A percentile compares a stretch with the other conserved stretches of the same genome.
Evolutionary conservation across 1,140 invertebrate genomes (phyloP).

Genomic region (Apis laboriosa): DNA sequence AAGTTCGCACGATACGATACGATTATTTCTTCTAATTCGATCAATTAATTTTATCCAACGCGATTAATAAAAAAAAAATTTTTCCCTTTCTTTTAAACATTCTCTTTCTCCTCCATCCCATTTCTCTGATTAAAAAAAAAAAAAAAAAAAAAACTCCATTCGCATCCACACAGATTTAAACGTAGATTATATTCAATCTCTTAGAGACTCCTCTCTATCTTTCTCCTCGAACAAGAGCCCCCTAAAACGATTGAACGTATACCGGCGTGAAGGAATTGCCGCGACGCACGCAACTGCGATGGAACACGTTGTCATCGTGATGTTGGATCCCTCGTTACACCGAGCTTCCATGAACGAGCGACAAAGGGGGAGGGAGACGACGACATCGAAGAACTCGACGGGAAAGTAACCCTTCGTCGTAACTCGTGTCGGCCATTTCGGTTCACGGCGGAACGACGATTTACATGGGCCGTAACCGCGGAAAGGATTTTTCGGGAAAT

Average conservation of each 20-base stretch:
- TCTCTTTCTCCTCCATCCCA: too few relatives aligned
- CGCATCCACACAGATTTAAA: neutral
- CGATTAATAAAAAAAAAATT: too few relatives aligned
- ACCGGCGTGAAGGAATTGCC: constrained; percentile 16
- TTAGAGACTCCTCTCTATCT: neutral
- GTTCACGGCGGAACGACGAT: constrained; percentile 5
- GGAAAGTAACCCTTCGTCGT: constrained; percentile 12
- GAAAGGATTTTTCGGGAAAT: constrained; percentile 1
- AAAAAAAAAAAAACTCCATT: too few relatives aligned
- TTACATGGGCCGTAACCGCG: constrained; percentile 24
- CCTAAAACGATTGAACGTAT: constrained; percentile 21
- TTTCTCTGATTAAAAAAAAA: too few relatives aligned
- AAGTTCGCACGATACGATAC: too few relatives aligned
- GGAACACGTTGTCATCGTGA: neutral
- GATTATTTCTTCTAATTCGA: too few relatives aligned
- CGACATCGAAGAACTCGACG: neutral
- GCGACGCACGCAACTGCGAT: neutral
- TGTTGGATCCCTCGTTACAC: constrained; percentile 21
- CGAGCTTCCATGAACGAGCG: constrained; percentile 39
- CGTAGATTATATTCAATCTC: neutral
- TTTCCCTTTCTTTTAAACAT: too few relatives aligned
- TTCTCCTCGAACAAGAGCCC: neutral
- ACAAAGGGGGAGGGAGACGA: neutral
- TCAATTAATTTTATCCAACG: too few relatives aligned
- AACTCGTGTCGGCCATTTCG: constrained; percentile 13